Percentiles rank a stretch among this genome's conserved stretches.
phyloP scores from a whole-genome alignment of 2,113 vertebrate genomes.

The Oryzias javanicus region DNA sequence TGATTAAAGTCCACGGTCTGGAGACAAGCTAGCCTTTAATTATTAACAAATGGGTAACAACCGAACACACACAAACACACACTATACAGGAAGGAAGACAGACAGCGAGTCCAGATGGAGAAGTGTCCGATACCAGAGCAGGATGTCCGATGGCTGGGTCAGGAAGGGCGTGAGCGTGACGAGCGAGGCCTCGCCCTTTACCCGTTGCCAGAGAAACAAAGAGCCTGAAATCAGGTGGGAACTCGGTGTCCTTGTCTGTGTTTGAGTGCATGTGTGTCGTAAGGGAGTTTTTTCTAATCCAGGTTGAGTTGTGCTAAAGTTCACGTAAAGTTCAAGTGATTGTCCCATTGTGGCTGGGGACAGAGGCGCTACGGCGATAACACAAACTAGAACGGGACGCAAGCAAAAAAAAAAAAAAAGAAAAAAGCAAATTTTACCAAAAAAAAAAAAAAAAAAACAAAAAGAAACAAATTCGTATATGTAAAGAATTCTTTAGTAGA shows the following conservation, averaged over 20 bases:
- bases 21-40: slow-evolving; percentile 69
- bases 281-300: slow-evolving; percentile 56
- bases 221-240: slow-evolving; percentile 43
- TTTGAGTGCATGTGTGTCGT: slow-evolving; percentile 33
- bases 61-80: slow-evolving; percentile 16
- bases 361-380: slow-evolving; percentile 26
- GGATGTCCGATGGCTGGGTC: slow-evolving; percentile 46
- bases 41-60: slow-evolving; percentile 68
- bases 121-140: slow-evolving; percentile 44
- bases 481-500: too few relatives aligned
- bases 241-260: slow-evolving; percentile 15
- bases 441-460: neutral
- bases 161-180: slow-evolving; percentile 69
- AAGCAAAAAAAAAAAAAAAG: slow-evolving; percentile 22
- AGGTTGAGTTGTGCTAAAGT: slow-evolving; percentile 53
- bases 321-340: slow-evolving; percentile 59
- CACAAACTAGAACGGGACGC: slow-evolving; percentile 18
- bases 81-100: slow-evolving; percentile 17
- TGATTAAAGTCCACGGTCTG: slow-evolving; percentile 67
- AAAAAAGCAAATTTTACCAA: slow-evolving; percentile 21
- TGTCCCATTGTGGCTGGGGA: slow-evolving; percentile 45
- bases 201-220: slow-evolving; percentile 58
- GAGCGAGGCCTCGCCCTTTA: slow-evolving; percentile 51
- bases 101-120: slow-evolving; percentile 23
- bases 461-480: too few relatives aligned